phyloP scores from a whole-genome alignment of 2,888 invertebrate species.

The Acheta domesticus region DNA sequence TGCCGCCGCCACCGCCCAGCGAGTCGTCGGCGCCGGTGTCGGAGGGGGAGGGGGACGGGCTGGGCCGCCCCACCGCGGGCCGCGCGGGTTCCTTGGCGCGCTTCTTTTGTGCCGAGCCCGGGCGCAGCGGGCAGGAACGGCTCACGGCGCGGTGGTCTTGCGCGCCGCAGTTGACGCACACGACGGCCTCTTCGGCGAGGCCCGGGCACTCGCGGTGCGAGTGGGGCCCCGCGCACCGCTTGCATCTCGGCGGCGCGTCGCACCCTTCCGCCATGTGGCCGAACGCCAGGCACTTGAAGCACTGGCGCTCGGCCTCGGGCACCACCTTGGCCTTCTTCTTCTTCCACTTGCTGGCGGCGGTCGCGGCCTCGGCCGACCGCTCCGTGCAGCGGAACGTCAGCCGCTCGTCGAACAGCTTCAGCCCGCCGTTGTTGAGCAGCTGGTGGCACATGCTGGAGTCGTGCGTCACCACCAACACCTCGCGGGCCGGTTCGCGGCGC shows the following conservation, averaged over 20 bases:
- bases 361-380: neutral
- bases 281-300: neutral
- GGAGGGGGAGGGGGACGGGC: neutral
- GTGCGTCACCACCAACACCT: neutral
- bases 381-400: neutral
- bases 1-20: neutral
- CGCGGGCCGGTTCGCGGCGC: neutral
- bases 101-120: neutral
- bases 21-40: neutral
- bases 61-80: neutral
- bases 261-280: neutral
- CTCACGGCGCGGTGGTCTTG: neutral
- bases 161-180: neutral
- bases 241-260: neutral
- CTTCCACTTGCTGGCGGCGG: neutral
- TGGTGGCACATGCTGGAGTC: neutral
- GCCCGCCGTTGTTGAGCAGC: neutral
- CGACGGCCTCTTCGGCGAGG: neutral
- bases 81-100: neutral
- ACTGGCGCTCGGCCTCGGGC: neutral
- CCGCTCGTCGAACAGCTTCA: conserved; percentile 6
- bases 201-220: neutral
- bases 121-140: neutral
- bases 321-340: neutral
- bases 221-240: neutral